Base-by-base conservation (phyloP, 53 echinoderm and acorn worm genomes). In the Arbacia lixula region DNA sequence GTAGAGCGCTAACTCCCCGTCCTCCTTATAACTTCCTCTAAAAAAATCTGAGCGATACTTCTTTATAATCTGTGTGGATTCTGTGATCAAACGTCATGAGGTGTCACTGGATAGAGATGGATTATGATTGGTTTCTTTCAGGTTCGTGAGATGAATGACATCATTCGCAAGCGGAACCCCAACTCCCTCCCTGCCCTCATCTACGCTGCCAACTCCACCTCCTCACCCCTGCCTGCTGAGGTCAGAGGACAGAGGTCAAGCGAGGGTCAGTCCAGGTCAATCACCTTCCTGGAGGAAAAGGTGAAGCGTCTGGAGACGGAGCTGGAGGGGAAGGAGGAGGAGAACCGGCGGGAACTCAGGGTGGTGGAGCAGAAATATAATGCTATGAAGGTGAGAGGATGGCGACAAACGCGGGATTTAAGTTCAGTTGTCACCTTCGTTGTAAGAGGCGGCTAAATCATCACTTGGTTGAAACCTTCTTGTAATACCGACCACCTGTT, bases 141-240 rank as follows among this genome's bases (percentile, higher is more conserved):
- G 99, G 92, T 99, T 4, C 91, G 85, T 64, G 99, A 99, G 79
- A 99, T 99, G 99, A 95, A 99, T 46, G 92, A 95, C 74, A 95
- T 99, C 69, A 94, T 99, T 43, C 60, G 95, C 19, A 77, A 71
- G 12, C 84, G 99, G 12, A 91, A 99, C 41, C 99, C 99, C 8
- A 99, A 99, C 77, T 99, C 99, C 40, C 89, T 99, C 40, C 99
- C 99, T 1, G 99, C 99, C 26, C 84, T 99, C 67, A 99, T 99
- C 86, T 92, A 95, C 61, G 99, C 99, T 32, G 99, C 99, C 1
- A 94, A 94, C 31, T 84, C 94, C 0, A 78, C 86, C 19, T 71
- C 83, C 6, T 66, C 82, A 58, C 66, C 71, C 2, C 35, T 81
- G 60, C 77, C 43, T 6, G 84, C 86, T 43, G 69, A 91, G 5